Evolutionary conservation across 30 jellyfish, hydroid and myxozoan species (phyloP).

Genomic region (Turritopsis dohrnii): DNA sequence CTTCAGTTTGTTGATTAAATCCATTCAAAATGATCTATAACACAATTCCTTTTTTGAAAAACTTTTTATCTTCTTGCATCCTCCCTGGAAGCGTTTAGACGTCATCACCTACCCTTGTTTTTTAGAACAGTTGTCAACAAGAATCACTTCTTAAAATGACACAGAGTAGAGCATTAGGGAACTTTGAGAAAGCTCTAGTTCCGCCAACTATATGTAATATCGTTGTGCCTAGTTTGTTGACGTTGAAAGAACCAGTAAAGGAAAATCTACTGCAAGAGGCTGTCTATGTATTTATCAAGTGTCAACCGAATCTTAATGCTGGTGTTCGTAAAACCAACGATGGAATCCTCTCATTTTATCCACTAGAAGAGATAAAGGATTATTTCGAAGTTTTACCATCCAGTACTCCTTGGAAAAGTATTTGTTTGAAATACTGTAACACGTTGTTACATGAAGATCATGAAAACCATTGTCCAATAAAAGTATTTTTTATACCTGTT

Average conservation of each 20-base stretch:
- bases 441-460: neutral
- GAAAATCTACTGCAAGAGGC: neutral
- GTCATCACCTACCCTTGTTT: too few species aligned
- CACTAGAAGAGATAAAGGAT: neutral
- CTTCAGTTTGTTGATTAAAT: too few species aligned
- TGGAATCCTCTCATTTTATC: neutral
- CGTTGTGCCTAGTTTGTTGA: constrained; percentile 8
- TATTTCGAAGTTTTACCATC: constrained; percentile 8
- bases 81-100: too few species aligned
- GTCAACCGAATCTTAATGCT: neutral
- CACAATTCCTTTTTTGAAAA: too few species aligned
- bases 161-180: neutral
- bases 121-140: too few species aligned
- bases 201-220: neutral
- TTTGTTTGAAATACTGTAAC: neutral
- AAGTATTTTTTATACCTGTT: neutral
- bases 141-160: neutral
- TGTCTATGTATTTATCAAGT: neutral
- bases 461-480: neutral
- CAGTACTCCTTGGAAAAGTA: neutral
- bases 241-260: neutral
- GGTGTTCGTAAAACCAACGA: neutral
- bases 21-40: too few species aligned
- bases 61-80: too few species aligned
- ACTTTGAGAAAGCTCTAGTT: neutral